Conservation (phyloP, 1,140 invertebrate species). For the Melanaphis sacchari region DNA sequence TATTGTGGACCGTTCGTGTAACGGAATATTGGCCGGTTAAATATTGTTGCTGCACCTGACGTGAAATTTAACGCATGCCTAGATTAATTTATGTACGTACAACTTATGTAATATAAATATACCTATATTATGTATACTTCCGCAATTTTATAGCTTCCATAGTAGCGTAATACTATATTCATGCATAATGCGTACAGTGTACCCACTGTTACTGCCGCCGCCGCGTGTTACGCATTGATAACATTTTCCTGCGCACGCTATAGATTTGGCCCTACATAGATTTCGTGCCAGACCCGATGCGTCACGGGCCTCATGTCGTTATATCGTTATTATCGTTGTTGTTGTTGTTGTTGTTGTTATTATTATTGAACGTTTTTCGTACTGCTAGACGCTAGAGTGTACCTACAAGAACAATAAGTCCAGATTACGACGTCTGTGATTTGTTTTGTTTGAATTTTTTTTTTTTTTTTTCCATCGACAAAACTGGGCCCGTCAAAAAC, state of each 20-base stretch:
- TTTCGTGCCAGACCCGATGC: constrained; percentile 42
- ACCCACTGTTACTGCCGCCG: background rate
- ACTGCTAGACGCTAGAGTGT: background rate
- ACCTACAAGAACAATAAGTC: background rate
- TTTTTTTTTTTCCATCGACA: background rate
- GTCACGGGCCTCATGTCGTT: background rate
- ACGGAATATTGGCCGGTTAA: background rate
- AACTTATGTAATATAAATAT: background rate
- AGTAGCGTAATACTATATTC: background rate
- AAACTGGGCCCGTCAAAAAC: background rate
- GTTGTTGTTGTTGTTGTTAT: background rate
- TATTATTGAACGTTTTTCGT: background rate
- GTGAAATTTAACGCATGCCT: background rate
- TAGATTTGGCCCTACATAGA: background rate
- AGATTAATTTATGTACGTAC: too few relatives aligned
- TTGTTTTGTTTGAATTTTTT: background rate
- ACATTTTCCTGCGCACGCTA: background rate
- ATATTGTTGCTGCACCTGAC: background rate
- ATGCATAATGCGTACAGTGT: background rate
- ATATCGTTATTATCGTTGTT: background rate
- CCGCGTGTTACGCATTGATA: background rate
- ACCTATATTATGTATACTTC: background rate
- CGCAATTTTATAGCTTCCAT: background rate
- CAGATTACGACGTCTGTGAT: background rate
- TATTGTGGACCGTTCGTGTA: background rate